Evolutionary conservation across 1,140 invertebrate species (phyloP), one percentile per base, ranked within the genome.

Genomic region (Planococcus citri): DNA sequence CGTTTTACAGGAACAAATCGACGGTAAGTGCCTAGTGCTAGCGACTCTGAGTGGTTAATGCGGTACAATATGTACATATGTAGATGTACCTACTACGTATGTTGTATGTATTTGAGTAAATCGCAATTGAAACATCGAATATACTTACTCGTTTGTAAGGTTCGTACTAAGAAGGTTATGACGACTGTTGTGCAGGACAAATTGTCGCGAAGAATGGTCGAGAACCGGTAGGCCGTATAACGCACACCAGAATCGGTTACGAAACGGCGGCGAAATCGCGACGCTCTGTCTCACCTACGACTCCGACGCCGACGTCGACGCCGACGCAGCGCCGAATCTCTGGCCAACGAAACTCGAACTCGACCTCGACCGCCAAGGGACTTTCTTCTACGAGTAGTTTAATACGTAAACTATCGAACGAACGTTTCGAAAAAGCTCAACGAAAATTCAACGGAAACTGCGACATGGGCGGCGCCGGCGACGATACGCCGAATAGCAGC

Each of bases 161-260:
- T n/a, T n/a, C n/a, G n/a, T n/a, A n/a, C n/a, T n/a, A n/a, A n/a
- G n/a, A n/a, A n/a, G n/a, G n/a, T n/a, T n/a, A n/a, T n/a, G n/a
- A n/a, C n/a, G n/a, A n/a, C n/a, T n/a, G n/a, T n/a, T n/a, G n/a
- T n/a, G n/a, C 77, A 86, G 86, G 86, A 78, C 83, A 86, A 76
- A 84, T 82, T 75, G 85, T 85, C 75, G 83, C 85, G 60, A 83
- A 85, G 74, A 86, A 85, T 77, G 86, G 85, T 61, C 78, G 83
- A 37, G 82, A 84, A 74, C 86, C 87, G 1, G 81, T 82, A 68
- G 85, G 85, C 20, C 81, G 84, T 71, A 80, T 87, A 38, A 86
- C 83, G 60, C 81, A 84, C 61, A 85, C 86, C 14, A 82, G 84
- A 69, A 88, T 87, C 75, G 71, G 70, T 1, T 77, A 76, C 69